A percentile compares a stretch with the other conserved stretches of the same genome.
Conservation (phyloP, 2,888 invertebrate genomes). For the Cybosia mesomella region DNA sequence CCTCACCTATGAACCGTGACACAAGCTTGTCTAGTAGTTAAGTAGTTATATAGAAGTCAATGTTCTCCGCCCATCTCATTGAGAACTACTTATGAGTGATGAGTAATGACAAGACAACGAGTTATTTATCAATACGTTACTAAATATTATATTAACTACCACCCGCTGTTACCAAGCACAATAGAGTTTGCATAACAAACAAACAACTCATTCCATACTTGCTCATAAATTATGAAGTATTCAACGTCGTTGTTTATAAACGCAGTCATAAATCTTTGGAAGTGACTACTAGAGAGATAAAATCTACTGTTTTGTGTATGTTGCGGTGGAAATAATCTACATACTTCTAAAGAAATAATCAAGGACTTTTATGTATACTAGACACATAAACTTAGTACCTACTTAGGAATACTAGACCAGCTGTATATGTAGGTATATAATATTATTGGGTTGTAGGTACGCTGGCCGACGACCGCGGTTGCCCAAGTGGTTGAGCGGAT, state of each 20-base stretch:
- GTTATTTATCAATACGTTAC: constrained; percentile 1
- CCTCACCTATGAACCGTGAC: too few relatives aligned
- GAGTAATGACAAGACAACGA: not conserved
- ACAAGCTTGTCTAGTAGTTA: too few relatives aligned
- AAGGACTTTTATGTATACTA: not conserved
- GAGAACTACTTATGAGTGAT: not conserved
- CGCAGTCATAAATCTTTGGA: not conserved
- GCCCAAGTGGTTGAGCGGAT: too few relatives aligned
- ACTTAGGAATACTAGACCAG: too few relatives aligned
- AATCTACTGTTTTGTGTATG: not conserved
- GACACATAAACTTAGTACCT: not conserved
- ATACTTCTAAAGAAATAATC: not conserved
- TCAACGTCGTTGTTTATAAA: not conserved
- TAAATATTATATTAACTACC: constrained; percentile 3
- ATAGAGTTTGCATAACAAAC: not conserved
- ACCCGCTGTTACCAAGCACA: not conserved
- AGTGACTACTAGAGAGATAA: not conserved
- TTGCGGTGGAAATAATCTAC: not conserved
- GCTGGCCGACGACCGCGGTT: too few relatives aligned
- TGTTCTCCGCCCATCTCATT: not conserved
- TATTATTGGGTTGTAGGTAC: too few relatives aligned
- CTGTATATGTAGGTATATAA: too few relatives aligned
- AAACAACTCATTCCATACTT: not conserved
- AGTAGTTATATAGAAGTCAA: not conserved
- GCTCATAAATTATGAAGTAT: not conserved